A percentile compares a stretch with the other conserved stretches of the same genome.
Conservation (phyloP, 2,113 vertebrate species). For the Promerops cafer region DNA sequence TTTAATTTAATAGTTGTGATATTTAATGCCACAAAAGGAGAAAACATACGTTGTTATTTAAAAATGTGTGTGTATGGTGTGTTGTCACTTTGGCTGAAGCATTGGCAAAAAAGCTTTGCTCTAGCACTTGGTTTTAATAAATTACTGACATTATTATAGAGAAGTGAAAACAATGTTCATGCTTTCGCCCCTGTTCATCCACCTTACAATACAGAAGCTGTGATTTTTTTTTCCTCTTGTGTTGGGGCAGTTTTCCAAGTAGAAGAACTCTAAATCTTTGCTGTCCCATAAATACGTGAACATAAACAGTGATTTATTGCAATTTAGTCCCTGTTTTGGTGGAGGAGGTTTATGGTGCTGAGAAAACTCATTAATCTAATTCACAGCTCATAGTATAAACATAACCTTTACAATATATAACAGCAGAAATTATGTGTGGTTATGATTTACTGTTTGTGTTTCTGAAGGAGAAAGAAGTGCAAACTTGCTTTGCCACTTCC, state of each 20-base stretch:
- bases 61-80: not conserved
- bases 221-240: constrained; percentile 62
- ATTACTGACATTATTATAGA: constrained; percentile 46
- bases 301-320: constrained; percentile 75
- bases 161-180: constrained; percentile 28
- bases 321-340: constrained; percentile 74
- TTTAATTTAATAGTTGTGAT: constrained; percentile 19
- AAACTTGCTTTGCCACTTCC: constrained; percentile 44
- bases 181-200: constrained; percentile 34
- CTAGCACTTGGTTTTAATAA: constrained; percentile 55
- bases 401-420: constrained; percentile 77
- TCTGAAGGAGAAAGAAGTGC: constrained; percentile 57
- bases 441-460: constrained; percentile 71
- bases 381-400: constrained; percentile 74
- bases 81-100: constrained; percentile 22
- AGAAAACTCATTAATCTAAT: constrained; percentile 81
- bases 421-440: constrained; percentile 65
- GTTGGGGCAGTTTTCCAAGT: constrained; percentile 56
- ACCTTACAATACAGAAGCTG: constrained; percentile 11
- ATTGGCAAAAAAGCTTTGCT: constrained; percentile 2
- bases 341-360: constrained; percentile 71
- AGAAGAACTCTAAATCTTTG: constrained; percentile 68
- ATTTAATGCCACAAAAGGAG: not conserved
- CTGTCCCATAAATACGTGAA: constrained; percentile 69
- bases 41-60: not conserved